Evolutionary conservation across 1,140 invertebrate species (phyloP), one percentile per base, ranked within the genome.

Genomic region (Acromyrmex echinatior): DNA sequence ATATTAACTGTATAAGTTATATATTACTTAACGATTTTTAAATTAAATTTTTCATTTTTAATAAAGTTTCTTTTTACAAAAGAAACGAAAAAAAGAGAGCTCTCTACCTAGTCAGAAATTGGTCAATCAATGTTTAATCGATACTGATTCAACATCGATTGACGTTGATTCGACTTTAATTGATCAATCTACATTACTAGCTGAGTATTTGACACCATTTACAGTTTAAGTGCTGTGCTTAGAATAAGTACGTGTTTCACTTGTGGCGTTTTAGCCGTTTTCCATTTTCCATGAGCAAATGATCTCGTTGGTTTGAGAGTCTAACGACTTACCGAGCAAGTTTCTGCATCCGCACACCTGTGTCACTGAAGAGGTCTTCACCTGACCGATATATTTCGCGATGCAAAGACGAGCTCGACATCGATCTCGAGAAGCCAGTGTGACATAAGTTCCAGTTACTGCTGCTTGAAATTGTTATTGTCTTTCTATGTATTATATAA

Each of bases 361-460:
- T 71, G 86, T 87, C 86, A 70, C 71, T 18, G 84, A 86, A 90
- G 80, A 85, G 88, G 62, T 70, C 78, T 28, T 71, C 31, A 49
- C 63, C 76, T 71, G 76, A 71, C 49, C 28, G 88, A 84, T 84
- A 76, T 76, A 84, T 84, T 49, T 84, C 28, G 39, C 25, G 16
- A 35, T 25, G 18, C 18, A 51, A 81, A 71, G 53, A 31, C 65
- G n/a, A 53, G 70, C 35, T 25, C 73, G 56, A 74, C 82, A 88
- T 91, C 87, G 89, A 91, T 90, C 82, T 88, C 56, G 53, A 58
- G 12, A 35, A 82, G 87, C 45, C 74, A 62, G 73, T 84, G 73
- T 70, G 85, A 91, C 87, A 91, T 85, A 63, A 86, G 85, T 91
- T 91, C 80, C 87, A 91, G 91, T 91, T 91, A 91, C 90, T 85